Percentiles rank a stretch among this genome's conserved stretches.
Conservation (phyloP, 2,797 vertebrate genomes). For the Falco novaeseelandiae region DNA sequence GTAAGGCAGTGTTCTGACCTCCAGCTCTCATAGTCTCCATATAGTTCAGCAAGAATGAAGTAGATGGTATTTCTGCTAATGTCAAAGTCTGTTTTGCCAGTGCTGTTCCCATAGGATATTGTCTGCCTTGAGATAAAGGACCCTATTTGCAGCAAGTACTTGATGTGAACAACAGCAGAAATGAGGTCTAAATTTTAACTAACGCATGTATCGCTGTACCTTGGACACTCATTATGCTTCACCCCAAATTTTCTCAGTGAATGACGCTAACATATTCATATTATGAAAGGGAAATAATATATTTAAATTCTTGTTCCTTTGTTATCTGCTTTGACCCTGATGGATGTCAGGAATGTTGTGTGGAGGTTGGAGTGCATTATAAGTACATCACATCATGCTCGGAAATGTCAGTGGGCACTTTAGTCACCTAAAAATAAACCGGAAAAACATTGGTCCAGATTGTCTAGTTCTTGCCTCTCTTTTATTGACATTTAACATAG, state of each 20-base stretch:
- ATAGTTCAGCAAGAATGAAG: background rate
- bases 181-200: background rate
- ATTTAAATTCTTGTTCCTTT: background rate
- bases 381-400: background rate
- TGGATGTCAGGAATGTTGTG: background rate
- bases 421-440: slow-evolving; percentile 16
- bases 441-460: background rate
- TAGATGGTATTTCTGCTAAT: background rate
- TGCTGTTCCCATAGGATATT: background rate
- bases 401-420: background rate
- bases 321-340: background rate
- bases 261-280: background rate
- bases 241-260: background rate
- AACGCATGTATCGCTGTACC: background rate
- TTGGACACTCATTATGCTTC: background rate
- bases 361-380: background rate
- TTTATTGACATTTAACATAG: background rate
- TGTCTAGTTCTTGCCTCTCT: background rate
- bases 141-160: background rate
- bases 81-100: background rate
- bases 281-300: background rate
- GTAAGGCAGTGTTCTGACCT: background rate
- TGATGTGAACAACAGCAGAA: background rate
- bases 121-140: background rate
- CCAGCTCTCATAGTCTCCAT: background rate